Evolutionary conservation across 2,113 vertebrate genomes (phyloP).

Genomic region (Sialia sialis): DNA sequence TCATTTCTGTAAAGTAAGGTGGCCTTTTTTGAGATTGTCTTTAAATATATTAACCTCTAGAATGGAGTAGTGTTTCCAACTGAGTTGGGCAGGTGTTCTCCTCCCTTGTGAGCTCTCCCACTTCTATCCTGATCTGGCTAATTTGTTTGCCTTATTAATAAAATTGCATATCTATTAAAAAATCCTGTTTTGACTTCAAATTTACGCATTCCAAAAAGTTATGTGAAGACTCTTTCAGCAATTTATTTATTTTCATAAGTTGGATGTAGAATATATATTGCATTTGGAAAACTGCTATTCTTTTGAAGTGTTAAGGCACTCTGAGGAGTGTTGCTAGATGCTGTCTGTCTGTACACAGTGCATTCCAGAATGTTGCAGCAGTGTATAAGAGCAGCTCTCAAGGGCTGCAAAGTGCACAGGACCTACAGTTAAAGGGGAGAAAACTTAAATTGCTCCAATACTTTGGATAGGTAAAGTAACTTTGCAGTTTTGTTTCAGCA

Average conservation of each 20-base stretch:
- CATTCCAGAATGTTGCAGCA: background rate
- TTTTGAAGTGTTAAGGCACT: background rate
- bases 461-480: background rate
- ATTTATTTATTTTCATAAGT: background rate
- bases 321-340: background rate
- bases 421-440: fast-evolving
- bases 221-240: background rate
- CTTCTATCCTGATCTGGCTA: background rate
- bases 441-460: background rate
- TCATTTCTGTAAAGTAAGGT: background rate
- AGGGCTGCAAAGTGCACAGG: background rate
- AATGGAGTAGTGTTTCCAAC: background rate
- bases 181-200: background rate
- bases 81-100: background rate
- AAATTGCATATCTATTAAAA: background rate
- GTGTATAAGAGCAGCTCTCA: background rate
- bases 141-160: background rate
- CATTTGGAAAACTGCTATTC: background rate
- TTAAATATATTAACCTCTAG: background rate
- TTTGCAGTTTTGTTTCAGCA: background rate
- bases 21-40: background rate
- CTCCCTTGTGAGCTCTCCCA: background rate
- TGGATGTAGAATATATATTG: background rate
- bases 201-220: background rate
- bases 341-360: background rate